phyloP scores from a whole-genome alignment of 2,888 invertebrate genomes.

The Meteorus colon region DNA sequence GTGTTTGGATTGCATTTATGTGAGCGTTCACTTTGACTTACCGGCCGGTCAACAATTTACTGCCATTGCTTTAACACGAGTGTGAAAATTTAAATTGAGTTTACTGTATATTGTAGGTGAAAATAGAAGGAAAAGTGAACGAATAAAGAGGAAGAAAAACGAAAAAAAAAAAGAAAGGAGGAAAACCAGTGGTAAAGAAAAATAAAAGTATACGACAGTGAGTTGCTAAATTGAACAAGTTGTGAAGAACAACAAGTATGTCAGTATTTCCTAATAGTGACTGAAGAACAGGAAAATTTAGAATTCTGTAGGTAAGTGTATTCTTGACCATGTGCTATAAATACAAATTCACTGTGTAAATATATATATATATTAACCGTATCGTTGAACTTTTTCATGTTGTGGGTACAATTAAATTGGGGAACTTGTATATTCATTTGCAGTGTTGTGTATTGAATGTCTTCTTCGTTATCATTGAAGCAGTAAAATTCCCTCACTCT shows the following conservation, averaged over 20 bases:
- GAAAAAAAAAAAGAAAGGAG: not conserved
- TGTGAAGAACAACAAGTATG: slow-evolving; percentile 69
- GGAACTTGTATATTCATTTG: no score
- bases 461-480: no score
- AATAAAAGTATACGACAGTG: not conserved
- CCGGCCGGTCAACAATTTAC: not conserved
- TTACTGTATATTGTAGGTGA: no score
- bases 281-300: slow-evolving; percentile 71
- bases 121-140: no score
- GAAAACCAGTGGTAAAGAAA: not conserved
- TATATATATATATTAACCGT: no score
- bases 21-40: not conserved
- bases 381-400: no score
- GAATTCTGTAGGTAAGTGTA: slow-evolving; percentile 68
- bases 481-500: no score
- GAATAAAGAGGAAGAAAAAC: not conserved
- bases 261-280: slow-evolving; percentile 75
- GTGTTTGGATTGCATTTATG: not conserved
- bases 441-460: no score
- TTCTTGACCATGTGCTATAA: slow-evolving; percentile 17
- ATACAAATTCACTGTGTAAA: not conserved
- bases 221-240: slow-evolving; percentile 32
- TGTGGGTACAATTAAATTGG: no score
- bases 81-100: no score
- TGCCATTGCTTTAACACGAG: no score